Evolutionary conservation across 2,113 vertebrate species (phyloP), one percentile per base, ranked within the genome.

Genomic region (Osmerus eperlanus): DNA sequence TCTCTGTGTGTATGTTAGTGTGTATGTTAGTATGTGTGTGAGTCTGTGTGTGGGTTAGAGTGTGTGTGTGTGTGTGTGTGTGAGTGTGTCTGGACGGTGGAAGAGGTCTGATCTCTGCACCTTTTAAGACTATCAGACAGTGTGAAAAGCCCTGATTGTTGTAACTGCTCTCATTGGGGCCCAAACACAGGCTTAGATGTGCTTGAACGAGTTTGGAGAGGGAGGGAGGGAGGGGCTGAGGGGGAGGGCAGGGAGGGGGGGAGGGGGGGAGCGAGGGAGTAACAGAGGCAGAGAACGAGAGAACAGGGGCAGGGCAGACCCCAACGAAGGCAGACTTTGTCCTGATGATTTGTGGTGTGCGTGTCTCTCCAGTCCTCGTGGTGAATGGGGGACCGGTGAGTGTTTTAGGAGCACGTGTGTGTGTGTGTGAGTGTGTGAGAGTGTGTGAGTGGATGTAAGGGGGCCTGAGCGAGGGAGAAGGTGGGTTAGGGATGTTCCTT

Each of bases 61-160:
- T 3, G 52, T 21, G 65, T 66, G 65, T 69, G 52, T 21, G 65
- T 66, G 65, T 69, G 73, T 70, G 54, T 56, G 54, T 73, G 53
- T 21, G 29, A 3, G 29, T 32, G 29, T 59, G 63, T 54, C 54
- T 51, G 56, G 11, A 41, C 55, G 72, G 64, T 9, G 64, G 13
- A 32, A 61, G 63, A 71, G 66, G 75, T 71, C 51, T 72, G 75
- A 81, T 79, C 81, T 68, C 70, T 72, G 70, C 78, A 83, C 81
- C 81, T 85, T 81, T 85, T 85, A 86, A 85, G 83, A 87, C 81
- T 77, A 82, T 85, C 83, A 87, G 71, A 28, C 74, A 83, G 83
- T 83, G 85, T 87, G 83, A 85, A 87, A 78, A 80, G 81, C 78
- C 72, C 82, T 80, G 81, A 87, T 87, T 83, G 75, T 81, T 83